Evolutionary conservation across 2,888 invertebrate species (phyloP), one percentile per base, ranked within the genome.

Genomic region (Tholera decimalis): DNA sequence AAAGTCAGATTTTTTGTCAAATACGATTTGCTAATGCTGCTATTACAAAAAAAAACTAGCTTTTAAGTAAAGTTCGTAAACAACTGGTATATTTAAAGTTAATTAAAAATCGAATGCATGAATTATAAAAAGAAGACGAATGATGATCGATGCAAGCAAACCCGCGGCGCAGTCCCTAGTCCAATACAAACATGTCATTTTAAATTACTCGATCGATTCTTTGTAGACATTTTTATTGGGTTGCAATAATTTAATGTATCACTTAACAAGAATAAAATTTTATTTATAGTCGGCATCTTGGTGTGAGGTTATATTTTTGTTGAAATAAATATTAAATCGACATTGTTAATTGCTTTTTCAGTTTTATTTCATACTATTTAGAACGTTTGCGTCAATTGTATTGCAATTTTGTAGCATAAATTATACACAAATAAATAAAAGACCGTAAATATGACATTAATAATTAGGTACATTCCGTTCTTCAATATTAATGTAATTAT

Each of bases 151-250:
- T 77, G 67, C 81, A 71, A 46, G 58, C 68, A 24, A 74, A 75
- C 51, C 72, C 58, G 62, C 69, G 49, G 74, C 58, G 77, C 71
- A 68, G 68, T 73, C 76, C 59, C 82, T 81, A 80, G 76, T 55
- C 73, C 61, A 66, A 75, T 73, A 82, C 84, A 85, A 85, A 86
- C 79, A 80, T 81, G 83, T 86, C 84, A 80, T 77, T 84, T 87
- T 85, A 85, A 87, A 88, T 88, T 85, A 85, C 75, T 66, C 70
- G 71, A 83, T 82, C 84, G 81, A 86, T 85, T 83, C 80, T 80
- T 84, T 79, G 73, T 69, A 63, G 83, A 83, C 84, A 82, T 86
- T 84, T 89, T 87, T 89, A 88, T 88, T 84, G 83, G 73, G 61
- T 69, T 72, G 81, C 84, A 85, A 88, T 89, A 87, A 82, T 80